A percentile compares a stretch with the other conserved stretches of the same genome.
phyloP scores from a whole-genome alignment of 2,888 invertebrate genomes.

The Nineta flava region DNA sequence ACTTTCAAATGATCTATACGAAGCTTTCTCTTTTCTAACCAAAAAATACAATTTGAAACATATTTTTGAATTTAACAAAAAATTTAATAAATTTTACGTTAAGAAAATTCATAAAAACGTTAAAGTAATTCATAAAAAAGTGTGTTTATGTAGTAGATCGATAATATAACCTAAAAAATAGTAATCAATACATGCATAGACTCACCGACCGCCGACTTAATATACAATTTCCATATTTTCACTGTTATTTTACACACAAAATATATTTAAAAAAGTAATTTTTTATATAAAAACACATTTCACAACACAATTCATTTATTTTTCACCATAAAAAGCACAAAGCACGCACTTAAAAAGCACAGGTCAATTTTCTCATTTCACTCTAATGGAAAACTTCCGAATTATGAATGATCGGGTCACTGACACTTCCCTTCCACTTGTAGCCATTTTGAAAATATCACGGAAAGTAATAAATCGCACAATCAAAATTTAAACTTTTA shows the following conservation, averaged over 20 bases:
- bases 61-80: neutral
- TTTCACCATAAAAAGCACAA: neutral
- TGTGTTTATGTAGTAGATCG: conserved; percentile 2
- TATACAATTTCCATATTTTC: neutral
- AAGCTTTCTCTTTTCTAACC: conserved; percentile 5
- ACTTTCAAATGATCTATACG: conserved; percentile 3
- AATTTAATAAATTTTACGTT: neutral
- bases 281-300: neutral
- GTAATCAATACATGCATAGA: conserved; percentile 1
- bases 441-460: conserved; percentile 4
- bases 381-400: conserved; percentile 5
- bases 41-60: neutral
- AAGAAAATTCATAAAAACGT: neutral
- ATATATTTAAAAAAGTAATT: neutral
- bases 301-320: conserved; percentile 1
- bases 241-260: conserved; percentile 1
- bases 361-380: conserved; percentile 4
- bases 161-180: conserved; percentile 5
- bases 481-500: conserved; percentile 1
- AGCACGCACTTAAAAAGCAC: conserved; percentile 1
- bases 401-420: conserved; percentile 2
- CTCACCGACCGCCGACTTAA: conserved; percentile 1
- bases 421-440: conserved; percentile 5
- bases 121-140: neutral
- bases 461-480: conserved; percentile 1